Evolutionary conservation across 2,797 vertebrate species (phyloP), one percentile per base, ranked within the genome.

Genomic region (Enteromius fasciolatus): DNA sequence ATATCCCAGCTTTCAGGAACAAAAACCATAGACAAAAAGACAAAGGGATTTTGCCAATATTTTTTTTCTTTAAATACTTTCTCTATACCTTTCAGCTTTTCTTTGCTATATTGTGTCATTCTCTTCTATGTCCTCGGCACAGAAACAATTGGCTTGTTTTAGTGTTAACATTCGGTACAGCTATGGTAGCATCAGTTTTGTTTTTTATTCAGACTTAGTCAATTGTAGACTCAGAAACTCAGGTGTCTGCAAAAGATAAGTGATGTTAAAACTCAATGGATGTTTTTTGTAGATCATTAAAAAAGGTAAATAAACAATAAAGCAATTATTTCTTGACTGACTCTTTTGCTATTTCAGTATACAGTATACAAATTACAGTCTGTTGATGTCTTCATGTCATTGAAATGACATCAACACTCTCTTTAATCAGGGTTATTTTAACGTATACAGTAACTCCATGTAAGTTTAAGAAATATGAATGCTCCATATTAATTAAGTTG

Each of bases 371-470:
- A 18, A 46, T 28, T 18, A 46, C 68, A 25, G 46, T 75, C 31
- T 54, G 1, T 54, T 39, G 15, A 46, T 31, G 7, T 41, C 9
- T 41, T 25, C 6, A 20, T 12, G 11, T 44, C 10, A 44, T 39
- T 11, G 31, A 77, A 5, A 20, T 9, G 17, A 2, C 41, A 41
- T 41, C 52, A 59, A 25, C 25, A 1, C 7, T 72, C 1, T 46
- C 18, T 72, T 72, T 4, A 73, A 36, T 33, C 52, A 83, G 73
- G 78, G 25, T 78, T 78, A 31, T 1, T 46, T 0, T 63, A 3
- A 77, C 28, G 1, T 61, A 69, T 61, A 75, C 72, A 3, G 6
- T 72, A 1, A 75, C 86, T 33, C 41, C 80, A 82, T 82, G 82
- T 84, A 67, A 72, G 70, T 36, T 52, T 20, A 14, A 41, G 39